Evolutionary conservation across 2,113 vertebrate genomes (phyloP), one percentile per base, ranked within the genome.

Genomic region (Nibea coibor): DNA sequence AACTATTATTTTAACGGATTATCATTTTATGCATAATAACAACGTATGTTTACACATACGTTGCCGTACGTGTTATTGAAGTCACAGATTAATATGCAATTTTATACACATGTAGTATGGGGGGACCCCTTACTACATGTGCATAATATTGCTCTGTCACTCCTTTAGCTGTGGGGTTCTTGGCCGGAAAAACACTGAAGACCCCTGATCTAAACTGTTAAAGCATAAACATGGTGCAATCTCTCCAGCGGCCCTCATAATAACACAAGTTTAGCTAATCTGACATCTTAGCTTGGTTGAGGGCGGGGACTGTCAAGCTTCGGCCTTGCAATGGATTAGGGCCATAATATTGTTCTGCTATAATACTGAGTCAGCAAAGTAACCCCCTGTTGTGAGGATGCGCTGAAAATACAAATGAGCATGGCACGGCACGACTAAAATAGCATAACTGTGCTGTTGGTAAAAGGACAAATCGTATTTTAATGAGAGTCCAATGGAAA

Each of bases 361-460:
- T 80, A 78, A 82, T 47, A 79, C 83, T 89, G 92, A 91, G 69
- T 90, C 86, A 91, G 87, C 88, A 84, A 72, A 71, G 71, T 66
- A 67, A 82, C 59, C 75, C 51, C 91, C 86, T 83, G 74, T 81
- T 85, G 87, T 79, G 90, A 90, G 72, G 48, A 71, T 79, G 72
- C 77, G 84, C 71, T 61, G 84, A 48, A 89, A 92, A 87, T 89
- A 89, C 81, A 90, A 90, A 91, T 91, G 84, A 92, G 86, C 35
- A 24, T 42, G 59, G 61, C 67, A 82, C 5, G 43, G 75, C 66
- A 79, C 35, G n/a, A 78, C 79, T 76, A 75, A 80, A 88, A 79
- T 43, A 84, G 64, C 61, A 50, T 48, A 73, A 42, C 48, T 74
- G 22, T 22, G 62, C 54, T 43, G 56, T 74, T 57, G 65, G 47